Evolutionary conservation across 2,888 invertebrate species (phyloP).

Genomic region (Agrochola macilenta): DNA sequence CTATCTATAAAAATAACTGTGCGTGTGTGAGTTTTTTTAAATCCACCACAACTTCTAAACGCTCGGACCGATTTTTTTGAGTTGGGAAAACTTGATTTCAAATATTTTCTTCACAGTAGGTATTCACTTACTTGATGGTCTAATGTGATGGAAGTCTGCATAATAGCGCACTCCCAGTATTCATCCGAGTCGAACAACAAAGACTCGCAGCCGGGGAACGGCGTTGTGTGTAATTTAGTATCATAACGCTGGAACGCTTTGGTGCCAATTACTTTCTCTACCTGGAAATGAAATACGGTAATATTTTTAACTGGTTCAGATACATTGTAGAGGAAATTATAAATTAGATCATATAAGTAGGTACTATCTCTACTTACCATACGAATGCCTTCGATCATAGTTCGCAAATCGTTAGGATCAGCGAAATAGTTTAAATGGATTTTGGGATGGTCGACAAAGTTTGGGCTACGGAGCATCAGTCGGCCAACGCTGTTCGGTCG

Average conservation of each 20-base stretch:
- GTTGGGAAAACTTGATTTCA: neutral
- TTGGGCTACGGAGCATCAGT: conserved; percentile 92
- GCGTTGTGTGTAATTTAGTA: conserved; percentile 84
- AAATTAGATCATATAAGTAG: neutral
- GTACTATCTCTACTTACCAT: conserved; percentile 85
- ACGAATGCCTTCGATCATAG: conserved; percentile 94
- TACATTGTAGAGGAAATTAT: neutral
- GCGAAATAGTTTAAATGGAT: conserved; percentile 96
- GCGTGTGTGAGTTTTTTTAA: neutral
- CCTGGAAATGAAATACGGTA: conserved; percentile 69
- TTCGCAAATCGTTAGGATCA: conserved; percentile 92
- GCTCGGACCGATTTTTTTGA: neutral
- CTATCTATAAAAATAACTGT: neutral
- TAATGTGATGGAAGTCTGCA: conserved; percentile 93
- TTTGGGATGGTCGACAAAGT: conserved; percentile 94
- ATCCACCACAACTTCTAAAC: neutral
- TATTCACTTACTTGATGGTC: conserved; percentile 91
- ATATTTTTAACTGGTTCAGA: neutral
- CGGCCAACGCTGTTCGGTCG: conserved; percentile 94
- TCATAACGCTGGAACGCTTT: conserved; percentile 82
- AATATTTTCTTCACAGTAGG: neutral
- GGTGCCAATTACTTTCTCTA: conserved; percentile 81
- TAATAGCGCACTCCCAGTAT: conserved; percentile 94
- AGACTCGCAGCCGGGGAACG: conserved; percentile 93
- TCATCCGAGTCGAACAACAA: conserved; percentile 91